Evolutionary conservation across 30 jellyfish, hydroid and myxozoan species (phyloP).

Genomic region (Catostylus mosaicus): DNA sequence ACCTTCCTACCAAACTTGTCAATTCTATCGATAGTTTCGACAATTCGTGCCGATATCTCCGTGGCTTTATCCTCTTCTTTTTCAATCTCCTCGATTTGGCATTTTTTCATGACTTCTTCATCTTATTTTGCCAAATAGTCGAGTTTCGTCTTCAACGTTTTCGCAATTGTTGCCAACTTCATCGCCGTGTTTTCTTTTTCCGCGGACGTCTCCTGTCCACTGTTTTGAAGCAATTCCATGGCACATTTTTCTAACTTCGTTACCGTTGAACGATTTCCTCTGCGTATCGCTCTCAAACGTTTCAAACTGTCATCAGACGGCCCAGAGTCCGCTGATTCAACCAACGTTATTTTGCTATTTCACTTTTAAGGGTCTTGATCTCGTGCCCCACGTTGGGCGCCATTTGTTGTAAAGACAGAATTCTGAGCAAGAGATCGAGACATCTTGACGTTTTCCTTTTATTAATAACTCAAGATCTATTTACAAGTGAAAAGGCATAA

Average conservation of each 20-base stretch:
- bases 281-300: slow-evolving; percentile 5
- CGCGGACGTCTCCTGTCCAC: slow-evolving; percentile 20
- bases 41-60: slow-evolving; percentile 15
- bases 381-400: no score
- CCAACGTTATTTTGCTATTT: neutral
- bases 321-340: slow-evolving; percentile 3
- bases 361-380: no score
- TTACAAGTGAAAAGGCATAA: no score
- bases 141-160: slow-evolving; percentile 13
- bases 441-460: no score
- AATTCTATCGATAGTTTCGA: slow-evolving; percentile 11
- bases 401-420: no score
- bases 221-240: neutral
- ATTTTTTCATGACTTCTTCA: slow-evolving; percentile 11
- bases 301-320: slow-evolving; percentile 17
- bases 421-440: no score
- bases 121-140: slow-evolving; percentile 12
- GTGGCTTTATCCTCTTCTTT: slow-evolving; percentile 27
- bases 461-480: no score
- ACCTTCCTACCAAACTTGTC: no score
- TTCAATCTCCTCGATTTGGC: slow-evolving; percentile 25
- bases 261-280: slow-evolving; percentile 24
- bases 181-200: neutral
- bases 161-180: slow-evolving; percentile 19
- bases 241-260: slow-evolving; percentile 16